Conservation (phyloP, 2,888 invertebrate genomes). For the Oxycera nigricornis region DNA sequence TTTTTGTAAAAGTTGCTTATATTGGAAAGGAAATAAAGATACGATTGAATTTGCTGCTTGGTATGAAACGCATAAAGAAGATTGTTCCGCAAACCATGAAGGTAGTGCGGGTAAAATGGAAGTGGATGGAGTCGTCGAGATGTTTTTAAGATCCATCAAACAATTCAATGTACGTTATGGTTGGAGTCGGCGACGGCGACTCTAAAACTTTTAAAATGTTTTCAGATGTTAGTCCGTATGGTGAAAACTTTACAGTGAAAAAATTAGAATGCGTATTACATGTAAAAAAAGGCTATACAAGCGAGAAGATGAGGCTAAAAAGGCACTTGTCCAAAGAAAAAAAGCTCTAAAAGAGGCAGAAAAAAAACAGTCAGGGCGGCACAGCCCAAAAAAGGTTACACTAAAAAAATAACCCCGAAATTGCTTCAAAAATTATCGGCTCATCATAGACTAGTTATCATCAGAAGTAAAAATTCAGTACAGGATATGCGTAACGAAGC, state of each 20-base stretch:
- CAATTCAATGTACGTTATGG: not conserved
- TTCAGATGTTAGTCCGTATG: not conserved
- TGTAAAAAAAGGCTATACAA: not conserved
- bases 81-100: no score
- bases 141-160: not conserved
- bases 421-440: not conserved
- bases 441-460: not conserved
- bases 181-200: not conserved
- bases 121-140: not conserved
- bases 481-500: not conserved
- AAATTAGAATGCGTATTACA: not conserved
- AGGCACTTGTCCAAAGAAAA: not conserved
- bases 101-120: not conserved
- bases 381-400: not conserved
- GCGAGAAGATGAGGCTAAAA: not conserved
- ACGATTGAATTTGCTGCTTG: no score
- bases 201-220: not conserved
- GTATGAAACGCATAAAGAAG: no score
- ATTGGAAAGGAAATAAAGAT: no score
- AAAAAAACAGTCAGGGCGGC: not conserved
- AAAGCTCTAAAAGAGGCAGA: not conserved
- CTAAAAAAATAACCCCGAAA: not conserved
- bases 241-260: not conserved
- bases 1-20: no score
- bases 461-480: not conserved